Conservation (phyloP, 2,888 invertebrate genomes). For the Dendrolimus houi region DNA sequence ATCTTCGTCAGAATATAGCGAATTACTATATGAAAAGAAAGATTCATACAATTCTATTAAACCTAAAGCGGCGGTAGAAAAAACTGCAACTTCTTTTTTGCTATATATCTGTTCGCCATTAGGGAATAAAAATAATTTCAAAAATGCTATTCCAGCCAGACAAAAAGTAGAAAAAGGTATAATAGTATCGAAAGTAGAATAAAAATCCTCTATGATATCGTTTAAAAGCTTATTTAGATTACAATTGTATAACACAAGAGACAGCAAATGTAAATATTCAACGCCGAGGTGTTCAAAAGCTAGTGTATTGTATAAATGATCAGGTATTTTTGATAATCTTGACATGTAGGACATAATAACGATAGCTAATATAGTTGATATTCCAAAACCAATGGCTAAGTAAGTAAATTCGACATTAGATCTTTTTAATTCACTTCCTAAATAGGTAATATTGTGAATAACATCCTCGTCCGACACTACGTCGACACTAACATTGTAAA, state of each 20-base stretch:
- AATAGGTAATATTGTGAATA: not conserved
- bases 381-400: not conserved
- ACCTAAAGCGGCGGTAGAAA: constrained; percentile 9
- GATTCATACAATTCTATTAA: constrained; percentile 13
- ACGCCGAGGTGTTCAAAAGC: not conserved
- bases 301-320: not conserved
- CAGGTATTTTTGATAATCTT: not conserved
- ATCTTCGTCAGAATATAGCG: not conserved
- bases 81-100: constrained; percentile 13
- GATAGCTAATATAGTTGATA: not conserved
- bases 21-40: constrained; percentile 3
- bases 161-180: constrained; percentile 13
- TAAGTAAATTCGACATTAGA: not conserved
- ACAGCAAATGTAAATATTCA: not conserved
- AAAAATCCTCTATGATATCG: not conserved
- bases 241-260: constrained; percentile 1
- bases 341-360: not conserved
- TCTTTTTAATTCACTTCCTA: not conserved
- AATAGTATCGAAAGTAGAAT: constrained; percentile 12
- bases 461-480: no score
- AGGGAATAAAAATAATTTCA: constrained; percentile 19
- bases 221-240: not conserved
- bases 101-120: constrained; percentile 17
- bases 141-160: constrained; percentile 16
- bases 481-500: no score